These are phyloP conservation scores for Oscheius sp. DNA, from an alignment of 2,888 invertebrate species.

Conservation along the genomic window DNA sequence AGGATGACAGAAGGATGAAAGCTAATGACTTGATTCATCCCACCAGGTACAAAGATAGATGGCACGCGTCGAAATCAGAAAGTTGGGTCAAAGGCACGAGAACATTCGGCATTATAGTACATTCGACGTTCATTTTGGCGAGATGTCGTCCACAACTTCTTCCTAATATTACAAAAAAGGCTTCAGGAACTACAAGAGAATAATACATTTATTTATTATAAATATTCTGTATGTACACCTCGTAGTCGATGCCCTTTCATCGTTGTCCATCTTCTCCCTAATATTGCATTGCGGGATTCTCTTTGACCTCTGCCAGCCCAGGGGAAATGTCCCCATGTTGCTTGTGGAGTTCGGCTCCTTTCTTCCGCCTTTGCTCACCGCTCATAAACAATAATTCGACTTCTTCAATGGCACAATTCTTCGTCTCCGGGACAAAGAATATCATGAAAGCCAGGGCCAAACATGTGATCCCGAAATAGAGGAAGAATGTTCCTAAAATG, in stretches of 20 bases:
- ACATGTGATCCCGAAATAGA: constrained; percentile 76
- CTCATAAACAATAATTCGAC: constrained; percentile 54
- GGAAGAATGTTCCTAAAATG: constrained; percentile 76
- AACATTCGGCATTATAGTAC: too few species aligned
- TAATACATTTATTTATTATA: not conserved
- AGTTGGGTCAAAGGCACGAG: too few species aligned
- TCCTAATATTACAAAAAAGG: too few species aligned
- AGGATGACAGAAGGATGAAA: too few species aligned
- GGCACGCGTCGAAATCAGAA: too few species aligned
- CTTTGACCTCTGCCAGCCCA: constrained; percentile 7
- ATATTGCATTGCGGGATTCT: constrained; percentile 30
- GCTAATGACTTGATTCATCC: too few species aligned
- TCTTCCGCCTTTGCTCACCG: constrained; percentile 30
- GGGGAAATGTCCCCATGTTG: constrained; percentile 20
- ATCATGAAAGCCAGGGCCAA: constrained; percentile 75
- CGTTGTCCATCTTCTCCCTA: not conserved
- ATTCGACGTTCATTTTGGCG: too few species aligned
- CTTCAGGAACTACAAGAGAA: too few species aligned
- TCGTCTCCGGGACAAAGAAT: constrained; percentile 77
- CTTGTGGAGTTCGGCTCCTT: constrained; percentile 24
- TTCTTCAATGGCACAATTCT: constrained; percentile 76
- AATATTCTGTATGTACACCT: not conserved
- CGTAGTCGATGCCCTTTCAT: constrained; percentile 1
- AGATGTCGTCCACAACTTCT: too few species aligned
- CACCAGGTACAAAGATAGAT: too few species aligned